Conservation (phyloP, 1,140 invertebrate genomes). For the Listronotus oregonensis region DNA sequence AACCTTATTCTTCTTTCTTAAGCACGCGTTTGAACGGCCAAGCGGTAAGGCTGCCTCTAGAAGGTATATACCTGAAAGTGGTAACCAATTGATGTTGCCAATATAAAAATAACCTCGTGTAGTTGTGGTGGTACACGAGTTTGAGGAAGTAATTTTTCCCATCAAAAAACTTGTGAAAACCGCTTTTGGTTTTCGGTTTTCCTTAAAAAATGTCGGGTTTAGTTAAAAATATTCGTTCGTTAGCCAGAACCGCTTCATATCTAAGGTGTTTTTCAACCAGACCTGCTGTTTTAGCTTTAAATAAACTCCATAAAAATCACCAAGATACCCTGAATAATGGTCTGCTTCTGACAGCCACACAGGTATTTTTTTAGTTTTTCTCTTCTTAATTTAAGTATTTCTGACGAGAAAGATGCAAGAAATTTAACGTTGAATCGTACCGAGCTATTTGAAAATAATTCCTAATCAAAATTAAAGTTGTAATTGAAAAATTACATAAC, state of each 20-base stretch:
- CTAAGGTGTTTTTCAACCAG: conserved; percentile 36
- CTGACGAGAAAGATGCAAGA: background rate
- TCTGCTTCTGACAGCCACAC: conserved; percentile 12
- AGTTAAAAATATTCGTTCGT: conserved; percentile 38
- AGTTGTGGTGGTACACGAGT: background rate
- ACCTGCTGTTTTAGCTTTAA: conserved; percentile 31
- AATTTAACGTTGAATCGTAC: background rate
- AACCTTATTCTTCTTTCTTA: too few species aligned
- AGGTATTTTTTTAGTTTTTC: conserved; percentile 23
- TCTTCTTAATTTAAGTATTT: background rate
- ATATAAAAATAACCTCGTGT: too few species aligned
- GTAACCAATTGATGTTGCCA: too few species aligned
- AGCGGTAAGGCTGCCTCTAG: too few species aligned
- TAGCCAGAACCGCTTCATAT: conserved; percentile 34
- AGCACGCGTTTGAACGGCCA: too few species aligned
- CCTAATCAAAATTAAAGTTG: too few species aligned
- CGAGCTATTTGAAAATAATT: too few species aligned
- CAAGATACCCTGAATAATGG: conserved; percentile 11
- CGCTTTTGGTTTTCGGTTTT: conserved; percentile 3
- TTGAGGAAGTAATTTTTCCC: background rate
- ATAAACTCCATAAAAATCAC: conserved; percentile 17
- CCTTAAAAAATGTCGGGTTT: conserved; percentile 40
- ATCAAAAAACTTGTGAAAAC: conserved; percentile 5
- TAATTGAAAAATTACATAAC: conserved; percentile 44
- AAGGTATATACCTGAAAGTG: too few species aligned